Percentiles rank a stretch among this genome's conserved stretches.
Conservation (phyloP, 2,797 vertebrate genomes). For the Sebastes oblongus region DNA sequence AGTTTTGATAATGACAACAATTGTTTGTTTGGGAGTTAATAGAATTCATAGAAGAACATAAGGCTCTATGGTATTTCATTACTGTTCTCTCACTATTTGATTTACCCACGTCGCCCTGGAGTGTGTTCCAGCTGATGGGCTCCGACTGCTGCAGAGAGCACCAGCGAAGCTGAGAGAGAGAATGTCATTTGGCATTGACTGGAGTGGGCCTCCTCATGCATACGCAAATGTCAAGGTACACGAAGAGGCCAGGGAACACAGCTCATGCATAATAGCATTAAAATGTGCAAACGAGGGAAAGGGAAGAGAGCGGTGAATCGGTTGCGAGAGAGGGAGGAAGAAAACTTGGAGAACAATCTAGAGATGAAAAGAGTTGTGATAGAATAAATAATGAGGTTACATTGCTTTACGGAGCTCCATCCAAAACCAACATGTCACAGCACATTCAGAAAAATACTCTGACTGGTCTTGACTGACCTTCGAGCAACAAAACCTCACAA, state of each 20-base stretch:
- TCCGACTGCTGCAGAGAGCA: conserved; percentile 32
- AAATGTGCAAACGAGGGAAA: conserved; percentile 16
- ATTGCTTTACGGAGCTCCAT: neutral
- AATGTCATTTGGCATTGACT: conserved; percentile 57
- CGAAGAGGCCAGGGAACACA: conserved; percentile 8
- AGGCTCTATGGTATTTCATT: conserved; percentile 59
- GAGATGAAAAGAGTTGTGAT: neutral
- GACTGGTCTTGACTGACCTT: conserved; percentile 43
- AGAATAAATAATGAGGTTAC: neutral
- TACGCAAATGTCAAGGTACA: conserved; percentile 68
- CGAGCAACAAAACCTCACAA: conserved; percentile 58
- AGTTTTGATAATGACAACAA: conserved; percentile 75
- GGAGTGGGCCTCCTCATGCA: conserved; percentile 49
- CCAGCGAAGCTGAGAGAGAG: conserved; percentile 19
- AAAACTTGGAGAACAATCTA: neutral
- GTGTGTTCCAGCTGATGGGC: conserved; percentile 60
- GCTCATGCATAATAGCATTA: conserved; percentile 49
- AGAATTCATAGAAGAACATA: conserved; percentile 63
- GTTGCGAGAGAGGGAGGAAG: neutral
- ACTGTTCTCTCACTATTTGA: conserved; percentile 55
- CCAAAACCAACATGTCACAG: conserved; percentile 45
- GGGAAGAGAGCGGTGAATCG: neutral
- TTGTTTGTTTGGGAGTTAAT: conserved; percentile 69
- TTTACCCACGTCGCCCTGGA: conserved; percentile 48
- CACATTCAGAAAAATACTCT: conserved; percentile 43